Evolutionary conservation across 2,888 invertebrate genomes (phyloP).

Genomic region (Drosophila peninsularis): DNA sequence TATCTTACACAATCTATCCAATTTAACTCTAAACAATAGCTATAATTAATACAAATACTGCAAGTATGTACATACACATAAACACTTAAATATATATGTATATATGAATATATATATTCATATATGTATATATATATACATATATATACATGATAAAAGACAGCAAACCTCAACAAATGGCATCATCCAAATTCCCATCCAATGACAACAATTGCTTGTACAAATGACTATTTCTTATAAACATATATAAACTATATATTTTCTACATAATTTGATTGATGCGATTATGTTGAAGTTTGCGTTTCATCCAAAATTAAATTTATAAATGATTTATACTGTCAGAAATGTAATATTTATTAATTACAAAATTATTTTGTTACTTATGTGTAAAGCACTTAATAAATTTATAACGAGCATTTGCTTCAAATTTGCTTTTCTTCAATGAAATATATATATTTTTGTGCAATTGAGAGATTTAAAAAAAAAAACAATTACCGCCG

Average conservation of each 20-base stretch:
- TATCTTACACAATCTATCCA: constrained; percentile 41
- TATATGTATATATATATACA: not conserved
- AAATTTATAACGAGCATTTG: constrained; percentile 29
- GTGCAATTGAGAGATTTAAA: no score
- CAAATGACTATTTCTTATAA: constrained; percentile 2
- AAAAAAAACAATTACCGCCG: not conserved
- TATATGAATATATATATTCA: constrained; percentile 7
- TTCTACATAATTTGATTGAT: constrained; percentile 18
- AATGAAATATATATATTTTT: not conserved
- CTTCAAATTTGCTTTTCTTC: not conserved
- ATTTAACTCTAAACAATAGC: constrained; percentile 53
- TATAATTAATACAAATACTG: constrained; percentile 28
- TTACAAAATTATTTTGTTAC: constrained; percentile 30
- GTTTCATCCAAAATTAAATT: constrained; percentile 9
- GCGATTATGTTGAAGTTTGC: constrained; percentile 11
- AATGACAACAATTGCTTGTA: constrained; percentile 27
- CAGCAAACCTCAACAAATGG: constrained; percentile 21
- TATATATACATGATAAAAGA: constrained; percentile 5
- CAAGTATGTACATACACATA: constrained; percentile 27
- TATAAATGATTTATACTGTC: constrained; percentile 33
- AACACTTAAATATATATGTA: not conserved
- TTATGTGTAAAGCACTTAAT: constrained; percentile 37
- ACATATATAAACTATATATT: not conserved
- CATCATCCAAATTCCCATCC: constrained; percentile 17
- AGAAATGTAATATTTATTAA: constrained; percentile 21